Evolutionary conservation across 2,113 vertebrate genomes (phyloP).

Genomic region (Pagrus major): DNA sequence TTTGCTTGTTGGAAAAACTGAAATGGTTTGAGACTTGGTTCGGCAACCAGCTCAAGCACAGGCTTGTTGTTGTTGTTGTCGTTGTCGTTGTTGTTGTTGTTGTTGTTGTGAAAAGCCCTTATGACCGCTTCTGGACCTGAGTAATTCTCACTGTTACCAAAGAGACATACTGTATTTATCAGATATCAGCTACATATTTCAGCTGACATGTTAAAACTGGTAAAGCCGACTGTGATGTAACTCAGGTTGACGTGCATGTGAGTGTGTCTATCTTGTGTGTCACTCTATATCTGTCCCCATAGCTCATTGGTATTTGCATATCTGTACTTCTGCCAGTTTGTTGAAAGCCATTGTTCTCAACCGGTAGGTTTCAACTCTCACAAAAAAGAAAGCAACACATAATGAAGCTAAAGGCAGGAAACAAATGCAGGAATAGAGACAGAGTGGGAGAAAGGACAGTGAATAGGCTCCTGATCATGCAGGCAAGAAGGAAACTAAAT

Average conservation of each 20-base stretch:
- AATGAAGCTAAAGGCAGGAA: slow-evolving; percentile 5
- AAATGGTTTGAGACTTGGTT: background rate
- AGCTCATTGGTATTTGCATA: background rate
- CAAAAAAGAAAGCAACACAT: background rate
- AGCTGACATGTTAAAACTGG: background rate
- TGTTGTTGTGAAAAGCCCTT: slow-evolving; percentile 10
- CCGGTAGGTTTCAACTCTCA: background rate
- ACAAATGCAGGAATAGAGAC: slow-evolving; percentile 14
- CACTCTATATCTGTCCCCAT: background rate
- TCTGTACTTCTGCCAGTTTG: slow-evolving; percentile 7
- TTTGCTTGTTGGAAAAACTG: background rate
- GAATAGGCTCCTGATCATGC: background rate
- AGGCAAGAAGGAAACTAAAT: background rate
- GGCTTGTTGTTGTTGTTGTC: slow-evolving; percentile 9
- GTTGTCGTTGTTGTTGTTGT: slow-evolving; percentile 12
- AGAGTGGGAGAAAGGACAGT: background rate
- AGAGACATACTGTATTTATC: background rate
- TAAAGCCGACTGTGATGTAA: too few species aligned
- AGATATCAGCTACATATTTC: background rate
- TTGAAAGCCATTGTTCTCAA: slow-evolving; percentile 9
- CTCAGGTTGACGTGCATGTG: background rate
- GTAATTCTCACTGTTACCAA: background rate
- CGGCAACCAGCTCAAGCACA: background rate
- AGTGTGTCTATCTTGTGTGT: background rate
- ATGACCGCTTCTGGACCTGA: background rate